Evolutionary conservation across 2,113 vertebrate genomes (phyloP).

Genomic region (Rhynchomys soricoides): DNA sequence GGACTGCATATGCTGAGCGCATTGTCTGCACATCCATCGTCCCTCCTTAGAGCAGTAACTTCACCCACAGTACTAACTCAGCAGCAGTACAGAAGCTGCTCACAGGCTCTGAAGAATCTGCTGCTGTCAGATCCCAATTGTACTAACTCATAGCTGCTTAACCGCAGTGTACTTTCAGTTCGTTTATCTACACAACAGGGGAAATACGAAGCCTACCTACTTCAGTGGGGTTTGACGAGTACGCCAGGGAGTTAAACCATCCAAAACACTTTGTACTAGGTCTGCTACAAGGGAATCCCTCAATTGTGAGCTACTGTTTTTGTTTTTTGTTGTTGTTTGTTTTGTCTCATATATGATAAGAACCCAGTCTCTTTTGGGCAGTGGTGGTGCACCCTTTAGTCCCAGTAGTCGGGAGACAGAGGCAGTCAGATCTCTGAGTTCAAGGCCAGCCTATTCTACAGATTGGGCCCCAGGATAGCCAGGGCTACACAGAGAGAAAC

Average conservation of each 20-base stretch:
- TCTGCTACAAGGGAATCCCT: background rate
- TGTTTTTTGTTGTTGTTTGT: background rate
- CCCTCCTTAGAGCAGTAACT: background rate
- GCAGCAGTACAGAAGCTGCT: background rate
- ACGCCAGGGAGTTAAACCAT: constrained; percentile 9
- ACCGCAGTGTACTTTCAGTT: background rate
- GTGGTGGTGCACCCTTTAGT: too few species aligned
- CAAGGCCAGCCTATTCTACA: too few species aligned
- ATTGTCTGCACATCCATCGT: accelerated
- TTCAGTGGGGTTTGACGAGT: background rate
- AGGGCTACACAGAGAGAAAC: too few species aligned
- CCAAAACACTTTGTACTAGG: background rate
- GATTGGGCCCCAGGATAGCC: too few species aligned
- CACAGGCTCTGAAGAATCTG: background rate
- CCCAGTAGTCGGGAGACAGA: too few species aligned
- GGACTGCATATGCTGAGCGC: background rate
- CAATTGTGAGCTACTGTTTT: background rate
- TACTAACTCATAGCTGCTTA: background rate
- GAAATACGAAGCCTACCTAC: background rate
- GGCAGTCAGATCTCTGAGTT: too few species aligned
- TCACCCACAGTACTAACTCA: background rate
- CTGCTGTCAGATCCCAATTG: background rate
- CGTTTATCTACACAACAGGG: background rate
- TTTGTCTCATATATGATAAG: background rate
- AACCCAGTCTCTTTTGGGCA: background rate